Evolutionary conservation across 2,797 vertebrate species (phyloP), one percentile per base, ranked within the genome.

Genomic region (Pseudochirops cupreus): DNA sequence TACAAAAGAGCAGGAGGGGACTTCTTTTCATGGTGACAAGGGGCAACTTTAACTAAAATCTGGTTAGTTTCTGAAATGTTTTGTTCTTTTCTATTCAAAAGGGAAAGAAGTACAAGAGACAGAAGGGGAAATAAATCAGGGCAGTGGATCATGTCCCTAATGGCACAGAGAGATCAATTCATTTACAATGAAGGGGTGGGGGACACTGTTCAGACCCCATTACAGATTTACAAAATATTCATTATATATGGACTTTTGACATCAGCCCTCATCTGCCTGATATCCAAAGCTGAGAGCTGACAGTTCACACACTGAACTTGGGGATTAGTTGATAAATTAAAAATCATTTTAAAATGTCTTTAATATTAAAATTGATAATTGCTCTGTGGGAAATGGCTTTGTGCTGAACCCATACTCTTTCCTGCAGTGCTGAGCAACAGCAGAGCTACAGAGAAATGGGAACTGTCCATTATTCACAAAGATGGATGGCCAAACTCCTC

Each of bases 351-450:
- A 98, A 98, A 98, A 95, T 97, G 50, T 91, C 50, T 91, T 98
- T 98, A 98, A 98, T 98, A 98, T 97, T 97, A 97, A 97, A 98
- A 98, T 98, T 98, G 98, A 98, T 98, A 98, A 97, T 98, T 98
- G 96, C 97, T 98, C 96, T 96, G 96, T 97, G 97, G 97, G 97
- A 98, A 98, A 98, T 98, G 97, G 97, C 98, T 98, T 98, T 97
- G 96, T 91, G 96, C 98, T 97, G 98, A 97, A 97, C 97, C 96
- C 97, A 95, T 56, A 97, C 97, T 95, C 97, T 97, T 97, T 97
- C 97, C 96, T 98, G 96, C 96, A 97, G 94, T 92, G 96, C 96
- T 33, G 95, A 96, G 97, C 97, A 97, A 96, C 97, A 90, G 97
- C 94, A 95, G 95, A 97, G 96, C 96, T 50, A 98, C 97, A 97